Conservation (phyloP, 1,140 invertebrate genomes). For the Fopius arisanus region DNA sequence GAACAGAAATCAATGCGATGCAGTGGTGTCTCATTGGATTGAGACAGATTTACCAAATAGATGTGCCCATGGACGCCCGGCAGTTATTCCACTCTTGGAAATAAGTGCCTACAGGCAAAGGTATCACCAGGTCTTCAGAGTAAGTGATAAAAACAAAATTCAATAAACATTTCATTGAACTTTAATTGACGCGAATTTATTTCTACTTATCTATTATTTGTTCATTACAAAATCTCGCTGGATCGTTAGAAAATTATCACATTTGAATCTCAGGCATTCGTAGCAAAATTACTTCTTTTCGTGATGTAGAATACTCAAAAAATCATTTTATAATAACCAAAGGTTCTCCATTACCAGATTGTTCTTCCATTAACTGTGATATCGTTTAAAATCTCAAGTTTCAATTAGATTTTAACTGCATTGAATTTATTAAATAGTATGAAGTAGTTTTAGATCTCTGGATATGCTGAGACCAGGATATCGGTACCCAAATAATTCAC, state of each 20-base stretch:
- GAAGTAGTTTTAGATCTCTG: constrained; percentile 43
- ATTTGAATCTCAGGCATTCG: neutral
- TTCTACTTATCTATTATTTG: neutral
- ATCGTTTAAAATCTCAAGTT: neutral
- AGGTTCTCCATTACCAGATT: neutral
- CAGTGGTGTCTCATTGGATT: constrained; percentile 47
- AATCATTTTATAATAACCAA: too few species aligned
- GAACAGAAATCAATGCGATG: constrained; percentile 47
- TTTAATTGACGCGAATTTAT: neutral
- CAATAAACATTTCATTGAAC: neutral
- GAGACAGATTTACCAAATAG: constrained; percentile 54
- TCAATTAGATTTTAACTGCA: neutral
- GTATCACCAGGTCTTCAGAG: neutral
- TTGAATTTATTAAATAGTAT: neutral
- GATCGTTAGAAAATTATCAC: constrained; percentile 1
- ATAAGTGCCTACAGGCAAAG: constrained; percentile 27
- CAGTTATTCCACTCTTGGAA: constrained; percentile 57
- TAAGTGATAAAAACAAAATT: neutral
- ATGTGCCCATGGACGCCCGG: constrained; percentile 62
- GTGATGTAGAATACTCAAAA: too few species aligned
- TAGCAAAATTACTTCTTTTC: neutral
- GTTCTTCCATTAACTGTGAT: neutral
- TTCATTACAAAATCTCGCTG: neutral
- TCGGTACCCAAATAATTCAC: constrained; percentile 63
- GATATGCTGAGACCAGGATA: constrained; percentile 56